A percentile compares a stretch with the other conserved stretches of the same genome.
phyloP scores from a whole-genome alignment of 2,888 invertebrate genomes.

The Oscheius sp. region DNA sequence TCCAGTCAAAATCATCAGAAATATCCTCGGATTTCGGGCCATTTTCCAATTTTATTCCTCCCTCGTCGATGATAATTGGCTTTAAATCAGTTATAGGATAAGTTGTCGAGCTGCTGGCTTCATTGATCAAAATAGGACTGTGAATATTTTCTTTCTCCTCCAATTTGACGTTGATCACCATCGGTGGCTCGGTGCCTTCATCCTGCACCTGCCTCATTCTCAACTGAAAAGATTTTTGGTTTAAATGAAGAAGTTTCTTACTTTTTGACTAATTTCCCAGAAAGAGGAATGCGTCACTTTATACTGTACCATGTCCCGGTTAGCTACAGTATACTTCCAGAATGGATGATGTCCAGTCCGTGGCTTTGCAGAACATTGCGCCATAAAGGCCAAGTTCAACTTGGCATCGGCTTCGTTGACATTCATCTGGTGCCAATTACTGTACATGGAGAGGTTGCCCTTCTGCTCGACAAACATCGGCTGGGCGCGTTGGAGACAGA shows the following conservation, averaged over 20 bases:
- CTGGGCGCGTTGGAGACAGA: conserved; percentile 91
- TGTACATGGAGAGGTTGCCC: conserved; percentile 90
- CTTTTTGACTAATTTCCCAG: conserved; percentile 56
- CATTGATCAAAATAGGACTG: no score
- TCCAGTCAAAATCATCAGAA: conserved; percentile 1
- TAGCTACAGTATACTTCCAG: conserved; percentile 51
- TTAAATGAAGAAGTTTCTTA: neutral
- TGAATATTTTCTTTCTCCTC: neutral
- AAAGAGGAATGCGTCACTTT: conserved; percentile 70
- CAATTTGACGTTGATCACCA: neutral
- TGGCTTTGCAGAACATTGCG: conserved; percentile 48
- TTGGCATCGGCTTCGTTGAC: conserved; percentile 54
- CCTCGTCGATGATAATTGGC: conserved; percentile 10
- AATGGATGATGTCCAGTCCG: conserved; percentile 47
- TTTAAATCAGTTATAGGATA: neutral
- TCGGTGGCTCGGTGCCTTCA: neutral
- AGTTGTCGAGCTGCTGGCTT: no score
- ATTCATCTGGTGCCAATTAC: conserved; percentile 81
- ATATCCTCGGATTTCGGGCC: neutral
- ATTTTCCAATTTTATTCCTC: neutral
- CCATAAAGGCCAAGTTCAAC: conserved; percentile 61
- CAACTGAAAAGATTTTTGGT: neutral
- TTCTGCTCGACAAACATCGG: conserved; percentile 86
- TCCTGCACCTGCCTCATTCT: conserved; percentile 3
- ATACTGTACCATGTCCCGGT: conserved; percentile 47